Conservation (phyloP, 2,888 invertebrate genomes). For the Tolmerus cingulatus region DNA sequence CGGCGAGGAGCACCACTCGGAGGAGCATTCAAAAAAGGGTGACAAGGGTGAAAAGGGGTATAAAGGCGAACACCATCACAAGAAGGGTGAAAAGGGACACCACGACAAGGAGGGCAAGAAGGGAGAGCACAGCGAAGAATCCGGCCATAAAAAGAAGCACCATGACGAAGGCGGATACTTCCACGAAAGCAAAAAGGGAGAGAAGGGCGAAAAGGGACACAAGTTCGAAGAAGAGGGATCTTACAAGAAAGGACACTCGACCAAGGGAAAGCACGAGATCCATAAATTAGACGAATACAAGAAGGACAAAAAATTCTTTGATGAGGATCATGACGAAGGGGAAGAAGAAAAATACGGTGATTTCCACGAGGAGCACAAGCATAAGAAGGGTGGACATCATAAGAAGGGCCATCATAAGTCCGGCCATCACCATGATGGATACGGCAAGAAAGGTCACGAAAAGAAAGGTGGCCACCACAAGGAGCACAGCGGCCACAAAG, state of each 20-base stretch:
- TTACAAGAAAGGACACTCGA: conserved; percentile 83
- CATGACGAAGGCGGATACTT: conserved; percentile 64
- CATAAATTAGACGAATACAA: conserved; percentile 87
- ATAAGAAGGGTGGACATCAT: conserved; percentile 82
- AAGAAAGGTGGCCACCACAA: conserved; percentile 83
- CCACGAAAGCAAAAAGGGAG: conserved; percentile 65
- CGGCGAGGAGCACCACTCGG: conserved; percentile 72
- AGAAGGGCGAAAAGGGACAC: conserved; percentile 66
- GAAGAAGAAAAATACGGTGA: conserved; percentile 84
- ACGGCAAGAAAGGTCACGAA: conserved; percentile 71
- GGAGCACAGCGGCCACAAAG: conserved; percentile 81
- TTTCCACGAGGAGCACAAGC: conserved; percentile 79
- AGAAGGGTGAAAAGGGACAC: conserved; percentile 74
- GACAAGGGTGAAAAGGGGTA: conserved; percentile 78
- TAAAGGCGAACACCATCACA: conserved; percentile 73
- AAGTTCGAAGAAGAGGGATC: conserved; percentile 68
- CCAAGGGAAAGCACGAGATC: conserved; percentile 85
- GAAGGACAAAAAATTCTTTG: conserved; percentile 86
- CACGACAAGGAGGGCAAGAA: conserved; percentile 72
- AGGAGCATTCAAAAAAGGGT: conserved; percentile 72
- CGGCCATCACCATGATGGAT: conserved; percentile 72
- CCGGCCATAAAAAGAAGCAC: conserved; percentile 65
- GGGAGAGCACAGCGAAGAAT: conserved; percentile 65
- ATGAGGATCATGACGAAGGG: conserved; percentile 83
- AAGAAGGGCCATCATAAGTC: conserved; percentile 84